Evolutionary conservation across 1,140 invertebrate species (phyloP).

Genomic region (Cheumatopsyche charites): DNA sequence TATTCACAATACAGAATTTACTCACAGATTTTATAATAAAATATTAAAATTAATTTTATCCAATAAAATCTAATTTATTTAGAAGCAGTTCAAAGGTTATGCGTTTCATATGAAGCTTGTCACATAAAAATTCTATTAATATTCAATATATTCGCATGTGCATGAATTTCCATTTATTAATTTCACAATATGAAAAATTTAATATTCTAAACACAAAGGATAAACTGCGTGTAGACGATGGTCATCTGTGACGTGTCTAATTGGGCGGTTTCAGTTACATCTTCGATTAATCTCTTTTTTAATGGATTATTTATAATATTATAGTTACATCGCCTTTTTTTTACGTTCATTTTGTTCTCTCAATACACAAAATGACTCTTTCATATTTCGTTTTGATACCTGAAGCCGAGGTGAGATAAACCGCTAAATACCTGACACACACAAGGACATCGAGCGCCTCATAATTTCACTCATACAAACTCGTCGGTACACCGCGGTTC

Average conservation of each 20-base stretch:
- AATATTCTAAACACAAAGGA: too few species aligned
- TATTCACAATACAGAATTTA: too few species aligned
- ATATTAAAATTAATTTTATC: too few species aligned
- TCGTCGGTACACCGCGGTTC: neutral
- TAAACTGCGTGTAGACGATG: too few species aligned
- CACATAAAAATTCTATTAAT: too few species aligned
- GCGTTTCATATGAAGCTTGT: too few species aligned
- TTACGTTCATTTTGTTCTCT: neutral
- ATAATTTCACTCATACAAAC: constrained; percentile 4
- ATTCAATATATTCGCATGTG: too few species aligned
- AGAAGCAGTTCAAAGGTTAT: too few species aligned
- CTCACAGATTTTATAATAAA: too few species aligned
- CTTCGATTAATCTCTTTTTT: constrained; percentile 17
- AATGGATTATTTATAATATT: neutral
- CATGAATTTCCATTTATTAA: too few species aligned
- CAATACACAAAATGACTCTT: constrained; percentile 20
- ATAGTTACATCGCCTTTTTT: neutral
- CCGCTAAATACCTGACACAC: constrained; percentile 15
- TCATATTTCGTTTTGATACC: constrained; percentile 23
- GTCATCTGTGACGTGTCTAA: neutral
- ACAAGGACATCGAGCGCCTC: neutral
- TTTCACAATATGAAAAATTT: too few species aligned
- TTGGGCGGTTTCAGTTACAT: constrained; percentile 15
- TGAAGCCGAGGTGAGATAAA: constrained; percentile 19
- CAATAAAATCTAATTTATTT: too few species aligned